Conservation (phyloP, 2,888 invertebrate species). For the Volucella inflata region DNA sequence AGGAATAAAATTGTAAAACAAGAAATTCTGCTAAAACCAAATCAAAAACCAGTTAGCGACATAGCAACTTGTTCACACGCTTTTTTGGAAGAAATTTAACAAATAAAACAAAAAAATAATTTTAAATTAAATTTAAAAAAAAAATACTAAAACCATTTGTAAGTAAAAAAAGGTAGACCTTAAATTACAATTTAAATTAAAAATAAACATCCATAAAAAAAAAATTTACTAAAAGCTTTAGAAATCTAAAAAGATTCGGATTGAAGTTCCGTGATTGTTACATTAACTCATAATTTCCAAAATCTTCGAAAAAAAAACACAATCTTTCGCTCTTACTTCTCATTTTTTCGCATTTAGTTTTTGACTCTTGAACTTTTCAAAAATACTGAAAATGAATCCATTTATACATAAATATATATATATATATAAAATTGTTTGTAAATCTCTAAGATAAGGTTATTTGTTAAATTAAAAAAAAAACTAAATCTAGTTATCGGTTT, state of each 20-base stretch:
- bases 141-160: conserved; percentile 37
- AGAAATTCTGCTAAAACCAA: conserved; percentile 22
- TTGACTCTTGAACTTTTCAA: conserved; percentile 17
- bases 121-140: conserved; percentile 24
- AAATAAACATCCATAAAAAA: conserved; percentile 17
- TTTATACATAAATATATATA: too few species aligned
- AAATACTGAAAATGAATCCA: conserved; percentile 7
- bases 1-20: conserved; percentile 46
- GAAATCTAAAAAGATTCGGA: conserved; percentile 24
- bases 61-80: conserved; percentile 69
- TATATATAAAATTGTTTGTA: conserved; percentile 42
- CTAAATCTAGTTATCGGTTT: conserved; percentile 34
- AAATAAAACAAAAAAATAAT: conserved; percentile 30
- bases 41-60: conserved; percentile 70
- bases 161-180: conserved; percentile 57
- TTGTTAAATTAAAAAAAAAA: conserved; percentile 56
- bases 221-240: conserved; percentile 44
- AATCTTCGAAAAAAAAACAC: conserved; percentile 17
- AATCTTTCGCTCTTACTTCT: conserved; percentile 10
- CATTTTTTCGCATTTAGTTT: conserved; percentile 2
- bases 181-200: conserved; percentile 43
- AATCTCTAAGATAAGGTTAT: conserved; percentile 45
- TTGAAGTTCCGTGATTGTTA: conserved; percentile 46
- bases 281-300: conserved; percentile 1
- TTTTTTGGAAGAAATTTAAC: conserved; percentile 50